Evolutionary conservation across 92 coral and sea anemone species (phyloP).

Genomic region (Montipora capitata): DNA sequence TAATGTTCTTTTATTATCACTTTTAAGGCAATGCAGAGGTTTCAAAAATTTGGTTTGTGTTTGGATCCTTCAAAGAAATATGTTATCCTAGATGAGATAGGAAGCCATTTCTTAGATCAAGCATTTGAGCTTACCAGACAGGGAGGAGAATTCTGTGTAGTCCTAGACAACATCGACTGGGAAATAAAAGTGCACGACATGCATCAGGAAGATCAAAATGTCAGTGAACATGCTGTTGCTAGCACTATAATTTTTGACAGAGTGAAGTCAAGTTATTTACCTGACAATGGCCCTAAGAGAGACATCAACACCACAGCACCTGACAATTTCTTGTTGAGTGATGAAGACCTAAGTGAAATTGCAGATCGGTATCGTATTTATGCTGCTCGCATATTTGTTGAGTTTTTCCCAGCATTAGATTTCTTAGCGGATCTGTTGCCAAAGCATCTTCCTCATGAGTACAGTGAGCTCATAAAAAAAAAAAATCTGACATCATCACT

Average conservation of each 20-base stretch:
- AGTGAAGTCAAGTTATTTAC: slow-evolving; percentile 41
- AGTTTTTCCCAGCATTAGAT: slow-evolving; percentile 27
- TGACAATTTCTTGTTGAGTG: slow-evolving; percentile 55
- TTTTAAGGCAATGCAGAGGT: too few relatives aligned
- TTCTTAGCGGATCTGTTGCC: slow-evolving; percentile 30
- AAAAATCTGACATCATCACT: slow-evolving; percentile 39
- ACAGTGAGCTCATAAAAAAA: slow-evolving; percentile 43
- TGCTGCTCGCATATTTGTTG: slow-evolving; percentile 45
- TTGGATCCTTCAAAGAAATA: slow-evolving; percentile 66
- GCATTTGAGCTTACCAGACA: slow-evolving; percentile 50
- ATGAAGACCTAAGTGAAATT: slow-evolving; percentile 56
- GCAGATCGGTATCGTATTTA: slow-evolving; percentile 50
- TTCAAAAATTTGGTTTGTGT: slow-evolving; percentile 60
- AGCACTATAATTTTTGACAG: slow-evolving; percentile 18
- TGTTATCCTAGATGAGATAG: slow-evolving; percentile 55
- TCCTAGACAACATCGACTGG: slow-evolving; percentile 73
- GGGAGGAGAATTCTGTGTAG: slow-evolving; percentile 51
- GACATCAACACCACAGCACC: slow-evolving; percentile 30
- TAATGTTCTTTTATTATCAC: too few relatives aligned
- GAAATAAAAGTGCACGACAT: slow-evolving; percentile 60
- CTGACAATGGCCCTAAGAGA: slow-evolving; percentile 54
- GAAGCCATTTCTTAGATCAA: slow-evolving; percentile 64
- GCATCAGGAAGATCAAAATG: slow-evolving; percentile 57
- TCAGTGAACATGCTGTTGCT: neutral
- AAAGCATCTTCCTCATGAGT: slow-evolving; percentile 33